Evolutionary conservation across 2,113 vertebrate genomes (phyloP), one percentile per base, ranked within the genome.

Genomic region (Gasterosteus nipponicus): DNA sequence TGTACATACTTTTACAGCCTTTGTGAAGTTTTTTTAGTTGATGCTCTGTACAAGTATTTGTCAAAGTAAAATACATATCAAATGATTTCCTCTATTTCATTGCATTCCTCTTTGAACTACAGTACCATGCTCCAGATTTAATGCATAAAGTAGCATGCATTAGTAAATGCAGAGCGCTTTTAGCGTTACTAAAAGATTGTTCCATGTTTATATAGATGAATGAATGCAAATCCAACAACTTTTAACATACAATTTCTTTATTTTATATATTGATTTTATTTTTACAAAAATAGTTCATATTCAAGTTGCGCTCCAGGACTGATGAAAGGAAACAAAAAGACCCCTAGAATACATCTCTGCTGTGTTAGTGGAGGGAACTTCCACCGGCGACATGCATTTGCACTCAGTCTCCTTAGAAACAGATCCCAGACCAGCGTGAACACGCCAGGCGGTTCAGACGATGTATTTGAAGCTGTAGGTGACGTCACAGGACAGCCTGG

Each of bases 1-100:
- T 99, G 96, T 97, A 98, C 97, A 98, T 97, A 97, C 91, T 96
- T 95, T 95, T 95, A 94, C 92, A 80, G 81, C 93, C 95, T 95
- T 96, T 96, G 96, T 96, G 95, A 96, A 93, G 93, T 92, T 94
- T 18, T 18, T 94, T 94, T 68, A 89, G 92, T 95, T 95, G 91
- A 91, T 94, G 94, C 86, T 94, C 94, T 95, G 93, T 95, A 93
- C 84, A 93, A 93, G 91, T 92, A 91, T 78, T 93, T 92, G 86
- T 92, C 87, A 82, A 89, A 93, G 89, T 93, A 93, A 93, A 90
- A 90, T 60, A 87, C 77, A 85, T 87, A 75, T 65, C 84, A 84
- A 76, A 73, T 22, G 26, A 73, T 8, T n/a, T 65, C n/a, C 53
- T 66, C n/a, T 38, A 18, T 68, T 73, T 71, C 9, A 71, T 5